These are phyloP conservation scores for Amblyornis subalaris DNA, from an alignment of 2,113 vertebrate species.

Conservation along the genomic window DNA sequence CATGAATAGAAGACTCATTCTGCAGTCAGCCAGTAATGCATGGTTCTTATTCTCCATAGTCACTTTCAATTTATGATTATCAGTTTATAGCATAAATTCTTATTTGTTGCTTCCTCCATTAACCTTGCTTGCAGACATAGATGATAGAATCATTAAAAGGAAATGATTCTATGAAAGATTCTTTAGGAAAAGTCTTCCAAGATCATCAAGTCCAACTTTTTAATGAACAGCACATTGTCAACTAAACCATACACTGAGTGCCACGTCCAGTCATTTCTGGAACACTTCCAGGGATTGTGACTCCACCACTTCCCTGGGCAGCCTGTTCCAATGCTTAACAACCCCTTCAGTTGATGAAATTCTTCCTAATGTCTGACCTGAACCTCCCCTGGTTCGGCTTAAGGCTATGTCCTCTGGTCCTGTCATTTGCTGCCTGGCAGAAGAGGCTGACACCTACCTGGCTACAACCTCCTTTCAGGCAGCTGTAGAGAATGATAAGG, in stretches of 20 bases:
- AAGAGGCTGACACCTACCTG: neutral
- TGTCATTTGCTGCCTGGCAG: neutral
- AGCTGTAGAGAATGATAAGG: neutral
- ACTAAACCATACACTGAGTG: neutral
- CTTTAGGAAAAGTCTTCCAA: neutral
- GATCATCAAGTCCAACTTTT: neutral
- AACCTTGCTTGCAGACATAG: neutral
- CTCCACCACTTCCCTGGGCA: neutral
- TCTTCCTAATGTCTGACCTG: accelerated
- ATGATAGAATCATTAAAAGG: neutral
- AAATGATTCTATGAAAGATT: too few relatives aligned
- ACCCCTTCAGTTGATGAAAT: neutral
- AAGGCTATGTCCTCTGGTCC: neutral
- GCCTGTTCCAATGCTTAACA: neutral
- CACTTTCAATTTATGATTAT: neutral
- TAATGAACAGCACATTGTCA: neutral
- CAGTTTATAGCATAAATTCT: neutral
- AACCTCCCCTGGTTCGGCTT: neutral
- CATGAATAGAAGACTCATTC: neutral
- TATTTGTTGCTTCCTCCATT: neutral
- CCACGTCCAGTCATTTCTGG: neutral
- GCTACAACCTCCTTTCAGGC: neutral
- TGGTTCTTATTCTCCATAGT: neutral
- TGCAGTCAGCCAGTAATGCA: neutral
- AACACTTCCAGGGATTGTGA: neutral